Evolutionary conservation across 2,888 invertebrate species (phyloP), one percentile per base, ranked within the genome.

Genomic region (Tortricodes alternella): DNA sequence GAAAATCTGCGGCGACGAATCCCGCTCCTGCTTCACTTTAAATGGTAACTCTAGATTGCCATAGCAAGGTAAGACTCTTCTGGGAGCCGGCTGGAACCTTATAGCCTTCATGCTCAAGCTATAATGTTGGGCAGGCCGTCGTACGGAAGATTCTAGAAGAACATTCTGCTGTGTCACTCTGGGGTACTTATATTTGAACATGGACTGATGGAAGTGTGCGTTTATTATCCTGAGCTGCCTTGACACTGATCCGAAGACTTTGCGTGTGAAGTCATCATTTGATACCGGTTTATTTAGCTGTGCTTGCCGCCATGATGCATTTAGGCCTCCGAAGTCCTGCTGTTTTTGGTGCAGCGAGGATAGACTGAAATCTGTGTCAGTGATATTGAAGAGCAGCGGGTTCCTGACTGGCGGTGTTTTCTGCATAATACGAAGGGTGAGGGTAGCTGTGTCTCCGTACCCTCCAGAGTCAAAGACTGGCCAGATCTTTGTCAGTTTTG

Each of bases 391-490:
- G 8, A 90, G 79, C 2, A 90, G 60, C 0, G 85, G 82, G 59
- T 90, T 89, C 18, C 65, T 71, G 8, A 62, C 35, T 0, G 69
- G 60, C 18, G 76, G 68, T 0, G 78, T 55, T 46, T 78, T 85
- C 37, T 80, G 80, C 18, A 74, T 41, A 1, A 83, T 61, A 13
- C 83, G 76, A 0, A 87, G 69, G 2, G 80, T 83, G 3, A 85
- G 61, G 32, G 83, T 63, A 8, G 80, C 58, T 0, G 80, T 67
- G 29, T 80, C 68, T 2, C 82, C 81, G 13, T 80, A 91, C 62
- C 91, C 91, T 79, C 91, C 91, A 0, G 91, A 91, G 59, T 91
- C 91, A 59, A 91, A 91, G 0, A 91, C 91, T 0, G 90, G 89
- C 90, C 91, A 91, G 73, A 89, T 87, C 67, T 85, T 89, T 66